phyloP scores from a whole-genome alignment of 2,113 vertebrate species.

The Solea senegalensis region DNA sequence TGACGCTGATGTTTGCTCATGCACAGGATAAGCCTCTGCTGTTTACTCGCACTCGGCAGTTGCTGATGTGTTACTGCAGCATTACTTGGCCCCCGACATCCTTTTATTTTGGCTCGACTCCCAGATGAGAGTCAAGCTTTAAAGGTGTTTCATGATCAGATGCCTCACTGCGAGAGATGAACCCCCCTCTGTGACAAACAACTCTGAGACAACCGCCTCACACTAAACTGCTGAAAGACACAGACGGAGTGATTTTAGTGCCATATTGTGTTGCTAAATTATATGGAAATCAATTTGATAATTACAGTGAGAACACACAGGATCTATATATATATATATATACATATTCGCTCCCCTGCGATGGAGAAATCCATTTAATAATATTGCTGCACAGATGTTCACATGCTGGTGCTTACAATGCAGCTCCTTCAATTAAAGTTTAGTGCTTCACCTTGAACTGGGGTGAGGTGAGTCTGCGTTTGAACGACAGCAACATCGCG shows the following conservation, averaged over 20 bases:
- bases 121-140: constrained; percentile 41
- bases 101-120: constrained; percentile 52
- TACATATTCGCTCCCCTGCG: constrained; percentile 1
- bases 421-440: constrained; percentile 23
- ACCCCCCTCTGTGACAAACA: constrained; percentile 38
- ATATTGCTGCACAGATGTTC: constrained; percentile 30
- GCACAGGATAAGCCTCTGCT: constrained; percentile 48
- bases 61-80: constrained; percentile 47
- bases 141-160: constrained; percentile 53
- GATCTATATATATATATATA: background rate
- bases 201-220: constrained; percentile 42
- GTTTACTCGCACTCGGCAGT: constrained; percentile 59
- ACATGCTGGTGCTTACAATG: constrained; percentile 13
- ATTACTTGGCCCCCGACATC: constrained; percentile 31
- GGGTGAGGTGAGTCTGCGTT: constrained; percentile 27
- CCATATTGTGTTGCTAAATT: constrained; percentile 33
- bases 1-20: constrained; percentile 46
- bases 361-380: constrained; percentile 29
- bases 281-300: constrained; percentile 41
- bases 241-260: constrained; percentile 11
- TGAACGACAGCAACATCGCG: constrained; percentile 12
- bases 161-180: constrained; percentile 35
- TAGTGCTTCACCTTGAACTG: background rate
- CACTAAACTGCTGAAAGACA: constrained; percentile 31
- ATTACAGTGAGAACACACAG: constrained; percentile 29